These are phyloP conservation scores for Siphlonurus alternatus DNA, from an alignment of 2,888 invertebrate genomes.

Conservation along the genomic window DNA sequence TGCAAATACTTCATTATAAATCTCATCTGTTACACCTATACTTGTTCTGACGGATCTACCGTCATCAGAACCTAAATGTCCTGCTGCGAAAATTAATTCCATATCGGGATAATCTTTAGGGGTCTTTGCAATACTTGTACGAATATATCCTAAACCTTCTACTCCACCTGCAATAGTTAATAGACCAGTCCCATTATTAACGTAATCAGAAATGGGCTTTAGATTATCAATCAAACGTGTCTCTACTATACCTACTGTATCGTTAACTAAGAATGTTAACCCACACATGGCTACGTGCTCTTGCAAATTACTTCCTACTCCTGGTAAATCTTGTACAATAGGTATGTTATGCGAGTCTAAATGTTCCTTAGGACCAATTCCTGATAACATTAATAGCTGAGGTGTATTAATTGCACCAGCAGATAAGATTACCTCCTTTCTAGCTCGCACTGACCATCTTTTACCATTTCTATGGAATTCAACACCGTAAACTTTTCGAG, in stretches of 20 bases:
- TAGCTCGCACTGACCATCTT: constrained; percentile 25
- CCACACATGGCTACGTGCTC: constrained; percentile 62
- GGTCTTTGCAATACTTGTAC: constrained; percentile 37
- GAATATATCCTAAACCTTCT: constrained; percentile 39
- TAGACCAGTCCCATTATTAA: constrained; percentile 27
- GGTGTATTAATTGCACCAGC: constrained; percentile 15
- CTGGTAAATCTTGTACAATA: constrained; percentile 43
- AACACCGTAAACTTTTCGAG: constrained; percentile 25
- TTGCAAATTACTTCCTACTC: constrained; percentile 63
- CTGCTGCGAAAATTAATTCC: constrained; percentile 47
- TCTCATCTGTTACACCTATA: constrained; percentile 40
- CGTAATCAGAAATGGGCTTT: constrained; percentile 22
- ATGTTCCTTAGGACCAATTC: constrained; percentile 44
- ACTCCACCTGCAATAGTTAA: constrained; percentile 36
- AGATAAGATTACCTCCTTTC: constrained; percentile 35
- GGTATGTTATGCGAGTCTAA: constrained; percentile 38
- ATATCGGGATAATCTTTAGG: constrained; percentile 44
- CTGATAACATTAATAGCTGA: constrained; percentile 34
- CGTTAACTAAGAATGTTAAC: constrained; percentile 53
- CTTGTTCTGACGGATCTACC: constrained; percentile 46
- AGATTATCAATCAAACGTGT: constrained; percentile 13
- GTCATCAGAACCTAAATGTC: constrained; percentile 55
- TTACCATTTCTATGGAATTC: constrained; percentile 12
- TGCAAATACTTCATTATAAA: constrained; percentile 29
- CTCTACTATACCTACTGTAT: constrained; percentile 30